Conservation (phyloP, 2,113 vertebrate species). For the Hemichromis elongatus region DNA sequence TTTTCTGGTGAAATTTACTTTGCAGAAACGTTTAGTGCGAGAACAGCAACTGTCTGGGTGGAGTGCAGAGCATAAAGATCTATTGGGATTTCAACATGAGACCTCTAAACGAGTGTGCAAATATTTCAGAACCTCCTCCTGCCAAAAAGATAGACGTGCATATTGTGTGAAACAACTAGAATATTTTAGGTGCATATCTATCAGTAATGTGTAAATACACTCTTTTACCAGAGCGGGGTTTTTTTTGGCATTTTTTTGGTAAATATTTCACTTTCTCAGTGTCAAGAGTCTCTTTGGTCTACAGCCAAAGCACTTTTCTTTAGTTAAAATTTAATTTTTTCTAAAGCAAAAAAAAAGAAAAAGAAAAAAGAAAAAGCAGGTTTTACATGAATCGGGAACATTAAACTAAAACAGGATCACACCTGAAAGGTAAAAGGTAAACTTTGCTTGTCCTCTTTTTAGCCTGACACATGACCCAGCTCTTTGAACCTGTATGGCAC, state of each 20-base stretch:
- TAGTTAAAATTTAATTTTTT: not conserved
- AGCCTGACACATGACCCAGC: not conserved
- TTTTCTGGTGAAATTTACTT: not conserved
- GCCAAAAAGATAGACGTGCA: not conserved
- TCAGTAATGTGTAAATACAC: not conserved
- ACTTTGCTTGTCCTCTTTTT: not conserved
- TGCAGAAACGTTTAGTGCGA: not conserved
- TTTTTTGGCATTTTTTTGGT: no score
- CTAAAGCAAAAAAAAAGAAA: not conserved
- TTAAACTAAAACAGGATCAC: not conserved
- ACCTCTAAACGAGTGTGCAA: not conserved
- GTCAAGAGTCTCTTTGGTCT: not conserved
- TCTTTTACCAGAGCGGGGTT: not conserved
- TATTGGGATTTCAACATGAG: not conserved
- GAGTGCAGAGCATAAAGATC: not conserved
- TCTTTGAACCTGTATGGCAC: conserved; percentile 4
- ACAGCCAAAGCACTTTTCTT: not conserved
- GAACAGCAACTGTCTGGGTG: not conserved
- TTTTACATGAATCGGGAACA: not conserved
- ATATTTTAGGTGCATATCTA: not conserved
- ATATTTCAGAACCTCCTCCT: not conserved
- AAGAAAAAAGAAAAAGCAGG: no score
- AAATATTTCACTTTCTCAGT: not conserved
- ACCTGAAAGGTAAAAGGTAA: not conserved
- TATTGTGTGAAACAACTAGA: not conserved